Base-by-base conservation (phyloP, 2,888 invertebrate genomes). In the Parnassius apollo region DNA sequence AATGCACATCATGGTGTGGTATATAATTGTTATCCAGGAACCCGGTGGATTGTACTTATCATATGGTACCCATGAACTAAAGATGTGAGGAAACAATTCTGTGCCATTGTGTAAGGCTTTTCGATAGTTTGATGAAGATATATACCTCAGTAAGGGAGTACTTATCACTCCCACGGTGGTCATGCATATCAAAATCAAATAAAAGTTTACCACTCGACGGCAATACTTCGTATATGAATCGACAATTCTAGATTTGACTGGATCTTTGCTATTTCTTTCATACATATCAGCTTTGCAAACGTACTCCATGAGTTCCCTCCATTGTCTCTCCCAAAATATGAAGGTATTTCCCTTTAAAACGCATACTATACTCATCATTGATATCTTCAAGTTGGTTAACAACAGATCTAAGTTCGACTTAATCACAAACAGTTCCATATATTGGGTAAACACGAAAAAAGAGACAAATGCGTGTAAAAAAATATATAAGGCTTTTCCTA, bases 31-130 rank as follows among this genome's bases (percentile, higher is more conserved):
- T 1, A 87, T 72, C 86, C 86, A 90, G 53, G 72, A 75, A 8
- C 88, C 88, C 9, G 88, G 87, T 9, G 75, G 76, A 45, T 76
- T 72, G 59, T 86, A 75, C 61, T 88, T 88, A 64, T 90, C 82
- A 68, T 86, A 78, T 1, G 89, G 88, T 75, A 85, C 76, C 88
- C 88, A 91, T 13, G 89, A 82, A 62, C 86, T 89, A 49, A 86
- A 86, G 25, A 91, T 86, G 54, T 88, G 90, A 0, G 86, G 86
- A 69, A 88, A 90, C 0, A 66, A 45, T 67, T 85, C 84, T 1
- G 80, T 80, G 7, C 85, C 88, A 67, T 85, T 85, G 1, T 61
- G 72, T 25, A 85, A 57, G 12, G 75, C 75, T 66, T 83, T 80
- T 46, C 85, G 78, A 54, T 78, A 86, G 3, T 66, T 70, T 0